Percentiles rank a stretch among this genome's conserved stretches.
phyloP scores from a whole-genome alignment of 2,888 invertebrate genomes.

The Marasmarcha lunaedactyla region DNA sequence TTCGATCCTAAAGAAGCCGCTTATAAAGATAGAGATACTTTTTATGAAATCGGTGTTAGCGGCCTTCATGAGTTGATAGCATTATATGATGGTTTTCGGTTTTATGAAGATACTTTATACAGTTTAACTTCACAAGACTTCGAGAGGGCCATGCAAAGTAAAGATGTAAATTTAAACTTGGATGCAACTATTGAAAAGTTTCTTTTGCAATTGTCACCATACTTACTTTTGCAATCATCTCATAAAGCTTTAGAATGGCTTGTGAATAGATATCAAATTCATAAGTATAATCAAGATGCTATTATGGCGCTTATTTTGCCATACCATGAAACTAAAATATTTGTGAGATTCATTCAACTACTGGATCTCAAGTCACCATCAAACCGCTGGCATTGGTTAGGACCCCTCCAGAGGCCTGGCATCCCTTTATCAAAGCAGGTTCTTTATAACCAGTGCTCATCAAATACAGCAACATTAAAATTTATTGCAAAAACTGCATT shows the following conservation, averaged over 20 bases:
- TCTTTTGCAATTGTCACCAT: constrained; percentile 86
- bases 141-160: constrained; percentile 82
- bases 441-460: constrained; percentile 79
- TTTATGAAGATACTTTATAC: constrained; percentile 83
- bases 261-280: constrained; percentile 87
- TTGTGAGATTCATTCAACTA: constrained; percentile 84
- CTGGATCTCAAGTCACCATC: constrained; percentile 71
- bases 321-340: constrained; percentile 93
- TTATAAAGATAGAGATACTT: constrained; percentile 83
- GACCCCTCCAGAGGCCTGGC: constrained; percentile 79
- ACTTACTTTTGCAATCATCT: constrained; percentile 83
- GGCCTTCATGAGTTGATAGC: constrained; percentile 87
- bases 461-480: constrained; percentile 40
- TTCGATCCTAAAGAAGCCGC: constrained; percentile 94
- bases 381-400: constrained; percentile 84
- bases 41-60: constrained; percentile 87
- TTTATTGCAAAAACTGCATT: constrained; percentile 37
- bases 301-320: constrained; percentile 87
- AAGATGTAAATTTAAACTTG: constrained; percentile 80
- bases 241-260: constrained; percentile 97
- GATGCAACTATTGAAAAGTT: constrained; percentile 83
- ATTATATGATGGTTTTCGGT: constrained; percentile 77
- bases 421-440: constrained; percentile 78
- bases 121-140: constrained; percentile 80
- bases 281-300: constrained; percentile 87